phyloP scores from a whole-genome alignment of 2,797 vertebrate genomes.

The Dromococcyx pavoninus region DNA sequence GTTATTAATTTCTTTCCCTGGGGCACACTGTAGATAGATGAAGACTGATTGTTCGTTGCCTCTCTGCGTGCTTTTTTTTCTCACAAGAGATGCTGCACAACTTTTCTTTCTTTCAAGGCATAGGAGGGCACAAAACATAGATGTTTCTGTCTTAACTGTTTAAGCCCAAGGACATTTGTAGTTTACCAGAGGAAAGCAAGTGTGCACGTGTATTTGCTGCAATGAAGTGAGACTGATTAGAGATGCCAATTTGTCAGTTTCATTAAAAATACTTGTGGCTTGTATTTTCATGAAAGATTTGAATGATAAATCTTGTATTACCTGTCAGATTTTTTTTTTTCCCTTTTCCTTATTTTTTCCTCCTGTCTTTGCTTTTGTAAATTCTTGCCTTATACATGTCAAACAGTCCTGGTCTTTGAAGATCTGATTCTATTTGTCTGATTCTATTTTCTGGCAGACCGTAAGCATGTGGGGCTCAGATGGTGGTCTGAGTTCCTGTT shows the following conservation, averaged over 20 bases:
- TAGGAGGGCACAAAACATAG: not conserved
- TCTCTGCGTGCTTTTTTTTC: not conserved
- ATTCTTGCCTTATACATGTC: not conserved
- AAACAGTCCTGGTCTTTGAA: not conserved
- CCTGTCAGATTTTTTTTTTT: not conserved
- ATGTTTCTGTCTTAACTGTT: not conserved
- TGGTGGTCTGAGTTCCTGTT: not conserved
- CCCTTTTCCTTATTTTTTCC: fast-evolving
- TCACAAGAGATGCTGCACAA: not conserved
- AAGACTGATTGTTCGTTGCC: not conserved
- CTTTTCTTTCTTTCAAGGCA: not conserved
- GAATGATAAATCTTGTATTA: not conserved
- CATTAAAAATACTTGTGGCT: not conserved
- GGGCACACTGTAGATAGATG: not conserved
- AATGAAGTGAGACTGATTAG: not conserved
- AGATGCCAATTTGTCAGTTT: not conserved
- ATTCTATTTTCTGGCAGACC: not conserved
- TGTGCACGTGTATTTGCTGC: not conserved
- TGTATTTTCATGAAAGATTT: not conserved
- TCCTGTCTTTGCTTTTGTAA: not conserved
- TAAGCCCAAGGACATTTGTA: not conserved
- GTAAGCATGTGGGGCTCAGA: not conserved
- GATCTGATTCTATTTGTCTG: not conserved
- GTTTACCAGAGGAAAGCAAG: not conserved
- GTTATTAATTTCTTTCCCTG: not conserved